Base-by-base conservation (phyloP, 2,888 invertebrate species). In the Drosophila melanosoma region DNA sequence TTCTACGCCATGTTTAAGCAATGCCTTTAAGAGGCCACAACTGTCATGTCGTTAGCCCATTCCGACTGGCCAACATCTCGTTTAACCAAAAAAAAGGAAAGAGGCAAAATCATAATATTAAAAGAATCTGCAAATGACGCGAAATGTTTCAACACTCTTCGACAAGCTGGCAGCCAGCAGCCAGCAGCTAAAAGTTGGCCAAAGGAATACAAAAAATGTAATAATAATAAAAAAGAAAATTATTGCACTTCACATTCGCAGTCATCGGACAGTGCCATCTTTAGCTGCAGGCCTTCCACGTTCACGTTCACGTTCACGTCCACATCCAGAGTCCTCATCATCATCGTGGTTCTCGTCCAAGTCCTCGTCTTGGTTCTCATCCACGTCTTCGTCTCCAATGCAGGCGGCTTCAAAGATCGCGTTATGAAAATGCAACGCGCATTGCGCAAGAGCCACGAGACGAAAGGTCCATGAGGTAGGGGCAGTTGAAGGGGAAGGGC, bases 121-220 rank as follows among this genome's bases (percentile, higher is more conserved):
- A 83, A 90, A 85, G 87, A 90, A 90, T 90, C 90, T 88, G 87
- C 85, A 90, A 87, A 87, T 90, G 90, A 90, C 83, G 87, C 91
- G 87, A 69, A 90, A 87, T 91, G 90, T 79, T 91, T 87, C 91
- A 90, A 88, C 87, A 87, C 90, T 85, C 85, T 88, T 60, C 70
- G 63, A 59, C 68, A 66, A 58, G 60, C 51, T 51, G 56, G 53
- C 57, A 51, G 38, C 57, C 45, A 26, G 11, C 33, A 52, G 51
- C 69, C 48, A 40, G 42, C 33, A 61, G 42, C 52, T 51, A 49
- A 49, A 29, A 51, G 26, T 26, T 26, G 26, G 48, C 64, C 51
- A 54, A 40, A 74, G 80, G 75, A 81, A 74, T 49, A 60, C 63
- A 33, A 62, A 78, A 83, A 85, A 83, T 86, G 87, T 79, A 89